These are phyloP conservation scores for Aythya baeri DNA, from an alignment of 2,113 vertebrate genomes.

Conservation along the genomic window DNA sequence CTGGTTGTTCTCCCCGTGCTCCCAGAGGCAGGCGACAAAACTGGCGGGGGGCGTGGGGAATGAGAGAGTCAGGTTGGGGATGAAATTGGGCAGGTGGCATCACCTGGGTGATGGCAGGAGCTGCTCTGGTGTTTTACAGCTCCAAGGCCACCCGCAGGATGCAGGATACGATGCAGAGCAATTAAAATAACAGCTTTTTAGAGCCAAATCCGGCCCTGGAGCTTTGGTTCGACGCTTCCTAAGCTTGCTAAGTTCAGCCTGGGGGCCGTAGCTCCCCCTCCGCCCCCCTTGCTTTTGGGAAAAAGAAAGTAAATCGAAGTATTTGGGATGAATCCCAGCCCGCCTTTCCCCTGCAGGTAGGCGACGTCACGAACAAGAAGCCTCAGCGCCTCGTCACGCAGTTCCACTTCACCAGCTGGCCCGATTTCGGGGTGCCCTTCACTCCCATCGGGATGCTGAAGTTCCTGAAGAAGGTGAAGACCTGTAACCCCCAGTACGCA, in stretches of 20 bases:
- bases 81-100: neutral
- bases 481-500: slow-evolving; percentile 92
- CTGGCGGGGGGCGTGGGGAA: neutral
- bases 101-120: neutral
- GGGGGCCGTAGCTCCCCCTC: neutral
- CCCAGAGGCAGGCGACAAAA: neutral
- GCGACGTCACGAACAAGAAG: slow-evolving; percentile 94
- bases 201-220: neutral
- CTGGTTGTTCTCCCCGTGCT: neutral
- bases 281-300: neutral
- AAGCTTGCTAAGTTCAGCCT: neutral
- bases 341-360: slow-evolving; percentile 79
- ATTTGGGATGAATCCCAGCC: neutral
- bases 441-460: slow-evolving; percentile 98
- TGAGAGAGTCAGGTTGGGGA: neutral
- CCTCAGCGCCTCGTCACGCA: slow-evolving; percentile 96
- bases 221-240: fast-evolving
- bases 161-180: neutral
- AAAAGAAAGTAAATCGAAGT: neutral
- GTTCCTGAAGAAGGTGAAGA: slow-evolving; percentile 98
- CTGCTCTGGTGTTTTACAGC: neutral
- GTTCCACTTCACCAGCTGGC: slow-evolving; percentile 99
- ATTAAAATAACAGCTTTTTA: neutral
- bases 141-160: neutral
- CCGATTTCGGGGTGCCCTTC: slow-evolving; percentile 97